Percentiles rank a stretch among this genome's conserved stretches.
Evolutionary conservation across 2,797 vertebrate genomes (phyloP).

Genomic region (Prunella strophiata): DNA sequence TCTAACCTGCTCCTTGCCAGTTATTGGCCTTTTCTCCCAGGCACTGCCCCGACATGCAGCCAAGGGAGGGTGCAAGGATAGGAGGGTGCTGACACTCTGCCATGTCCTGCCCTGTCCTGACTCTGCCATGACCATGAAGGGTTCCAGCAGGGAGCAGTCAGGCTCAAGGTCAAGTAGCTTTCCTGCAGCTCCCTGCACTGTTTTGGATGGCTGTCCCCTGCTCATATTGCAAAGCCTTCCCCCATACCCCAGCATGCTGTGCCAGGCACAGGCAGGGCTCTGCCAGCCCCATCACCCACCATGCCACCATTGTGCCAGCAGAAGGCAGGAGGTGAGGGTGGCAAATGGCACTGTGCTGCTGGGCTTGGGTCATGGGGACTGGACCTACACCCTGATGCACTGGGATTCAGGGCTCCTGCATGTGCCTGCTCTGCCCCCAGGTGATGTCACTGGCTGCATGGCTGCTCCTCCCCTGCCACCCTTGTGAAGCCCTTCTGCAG

Average conservation of each 20-base stretch:
- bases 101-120: neutral
- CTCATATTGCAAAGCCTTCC: neutral
- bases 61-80: neutral
- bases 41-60: accelerated
- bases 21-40: neutral
- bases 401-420: neutral
- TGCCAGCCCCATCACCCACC: neutral
- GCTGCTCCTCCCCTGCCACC: neutral
- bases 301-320: neutral
- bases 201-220: neutral
- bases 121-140: neutral
- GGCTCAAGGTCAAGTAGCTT: neutral
- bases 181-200: neutral
- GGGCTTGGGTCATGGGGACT: accelerated
- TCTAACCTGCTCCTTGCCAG: neutral
- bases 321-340: neutral
- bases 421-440: neutral
- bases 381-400: accelerated
- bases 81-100: neutral
- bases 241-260: neutral
- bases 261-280: neutral
- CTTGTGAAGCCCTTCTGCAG: accelerated
- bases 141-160: neutral
- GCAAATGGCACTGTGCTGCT: neutral
- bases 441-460: neutral